A percentile compares a stretch with the other conserved stretches of the same genome.
Evolutionary conservation across 2,888 invertebrate genomes (phyloP).

Genomic region (Epistrophe eligans): DNA sequence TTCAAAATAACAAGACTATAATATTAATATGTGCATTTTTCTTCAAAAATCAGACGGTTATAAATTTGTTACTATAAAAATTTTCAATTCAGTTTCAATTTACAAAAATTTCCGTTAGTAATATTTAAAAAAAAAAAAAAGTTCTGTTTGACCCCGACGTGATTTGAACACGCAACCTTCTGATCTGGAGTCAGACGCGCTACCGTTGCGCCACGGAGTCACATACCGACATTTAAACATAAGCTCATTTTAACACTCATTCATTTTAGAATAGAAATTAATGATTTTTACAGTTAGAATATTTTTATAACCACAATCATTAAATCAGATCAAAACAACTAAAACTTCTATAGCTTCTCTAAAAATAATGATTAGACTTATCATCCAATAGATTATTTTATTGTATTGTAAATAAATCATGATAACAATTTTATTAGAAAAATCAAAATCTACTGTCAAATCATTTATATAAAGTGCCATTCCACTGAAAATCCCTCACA

Average conservation of each 20-base stretch:
- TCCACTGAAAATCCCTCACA: not conserved
- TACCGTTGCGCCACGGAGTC: slow-evolving; percentile 75
- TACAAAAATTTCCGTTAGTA: too few species aligned
- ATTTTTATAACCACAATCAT: not conserved
- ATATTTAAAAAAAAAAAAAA: not conserved
- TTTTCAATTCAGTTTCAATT: too few species aligned
- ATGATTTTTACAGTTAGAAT: not conserved
- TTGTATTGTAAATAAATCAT: not conserved
- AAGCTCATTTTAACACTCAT: not conserved
- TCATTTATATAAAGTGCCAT: slow-evolving; percentile 8
- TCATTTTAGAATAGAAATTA: not conserved
- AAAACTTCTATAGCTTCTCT: too few species aligned
- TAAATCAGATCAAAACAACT: not conserved
- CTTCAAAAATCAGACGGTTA: too few species aligned
- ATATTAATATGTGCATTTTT: too few species aligned
- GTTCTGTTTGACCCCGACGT: slow-evolving; percentile 65
- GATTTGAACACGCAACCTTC: slow-evolving; percentile 75
- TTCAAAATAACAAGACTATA: too few species aligned
- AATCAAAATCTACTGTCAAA: not conserved
- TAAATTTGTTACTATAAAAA: too few species aligned
- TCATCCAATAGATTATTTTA: slow-evolving; percentile 22
- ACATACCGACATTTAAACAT: not conserved
- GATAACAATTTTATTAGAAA: slow-evolving; percentile 1
- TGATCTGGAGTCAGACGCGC: slow-evolving; percentile 74
- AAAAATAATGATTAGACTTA: slow-evolving; percentile 25